Percentiles rank a stretch among this genome's conserved stretches.
These are phyloP conservation scores for Apostichopus leukothele DNA, from an alignment of 53 echinoderm and acorn worm species.

Conservation along the genomic window DNA sequence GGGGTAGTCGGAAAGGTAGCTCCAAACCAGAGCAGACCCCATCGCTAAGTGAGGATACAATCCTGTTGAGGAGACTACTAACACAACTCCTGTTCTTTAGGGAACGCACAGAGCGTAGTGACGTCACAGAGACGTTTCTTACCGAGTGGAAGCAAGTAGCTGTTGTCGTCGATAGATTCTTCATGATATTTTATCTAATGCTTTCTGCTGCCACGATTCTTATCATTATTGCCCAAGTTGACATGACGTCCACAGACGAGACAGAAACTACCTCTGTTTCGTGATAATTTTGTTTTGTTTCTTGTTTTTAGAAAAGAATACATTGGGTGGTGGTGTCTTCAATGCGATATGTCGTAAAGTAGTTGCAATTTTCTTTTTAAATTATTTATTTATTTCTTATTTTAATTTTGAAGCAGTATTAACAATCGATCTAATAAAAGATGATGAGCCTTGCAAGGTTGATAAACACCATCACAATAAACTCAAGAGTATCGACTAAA, in stretches of 20 bases:
- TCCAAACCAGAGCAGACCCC: slow-evolving; percentile 34
- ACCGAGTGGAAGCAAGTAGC: slow-evolving; percentile 95
- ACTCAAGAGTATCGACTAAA: no score
- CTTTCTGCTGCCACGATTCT: slow-evolving; percentile 75
- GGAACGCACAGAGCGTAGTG: slow-evolving; percentile 73
- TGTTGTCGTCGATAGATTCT: slow-evolving; percentile 78
- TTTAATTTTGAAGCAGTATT: no score
- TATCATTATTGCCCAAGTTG: slow-evolving; percentile 59
- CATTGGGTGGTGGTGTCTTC: no score
- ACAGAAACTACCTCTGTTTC: not conserved
- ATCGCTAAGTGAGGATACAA: slow-evolving; percentile 58
- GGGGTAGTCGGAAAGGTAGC: slow-evolving; percentile 21
- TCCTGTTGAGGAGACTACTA: slow-evolving; percentile 67
- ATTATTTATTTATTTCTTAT: no score
- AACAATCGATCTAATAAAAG: no score
- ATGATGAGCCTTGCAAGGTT: no score
- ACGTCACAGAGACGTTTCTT: slow-evolving; percentile 64
- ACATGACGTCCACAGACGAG: not conserved
- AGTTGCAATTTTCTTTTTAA: no score
- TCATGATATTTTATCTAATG: slow-evolving; percentile 86
- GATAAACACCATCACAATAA: no score
- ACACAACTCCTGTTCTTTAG: slow-evolving; percentile 68
- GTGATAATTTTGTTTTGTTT: no score
- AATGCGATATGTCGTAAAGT: no score
- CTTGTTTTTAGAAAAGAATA: no score